Conservation (phyloP, 2,113 vertebrate species). For the Plestiodon gilberti region DNA sequence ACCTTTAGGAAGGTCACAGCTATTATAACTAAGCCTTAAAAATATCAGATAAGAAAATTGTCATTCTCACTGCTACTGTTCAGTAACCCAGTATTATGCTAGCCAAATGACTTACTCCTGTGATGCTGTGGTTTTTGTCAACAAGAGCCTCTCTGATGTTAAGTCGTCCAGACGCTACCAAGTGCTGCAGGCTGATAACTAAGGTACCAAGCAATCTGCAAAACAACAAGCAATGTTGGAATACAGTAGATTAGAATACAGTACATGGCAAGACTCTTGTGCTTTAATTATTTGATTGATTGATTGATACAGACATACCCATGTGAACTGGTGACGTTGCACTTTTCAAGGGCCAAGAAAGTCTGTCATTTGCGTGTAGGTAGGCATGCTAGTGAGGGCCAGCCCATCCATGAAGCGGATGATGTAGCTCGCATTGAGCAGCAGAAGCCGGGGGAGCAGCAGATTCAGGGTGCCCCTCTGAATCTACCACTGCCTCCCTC, state of each 20-base stretch:
- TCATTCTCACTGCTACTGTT: neutral
- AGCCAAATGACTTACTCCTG: conserved; percentile 75
- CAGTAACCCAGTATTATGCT: neutral
- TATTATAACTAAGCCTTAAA: neutral
- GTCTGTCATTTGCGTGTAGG: neutral
- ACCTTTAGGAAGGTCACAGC: neutral
- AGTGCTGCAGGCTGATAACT: conserved; percentile 88
- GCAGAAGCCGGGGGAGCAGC: neutral
- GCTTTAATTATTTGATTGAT: too few relatives aligned
- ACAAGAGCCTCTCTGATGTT: conserved; percentile 84
- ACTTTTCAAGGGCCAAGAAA: conserved; percentile 1
- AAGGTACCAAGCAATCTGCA: conserved; percentile 86
- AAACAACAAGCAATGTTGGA: conserved; percentile 14
- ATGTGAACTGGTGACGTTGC: neutral
- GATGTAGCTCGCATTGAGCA: neutral
- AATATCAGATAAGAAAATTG: neutral
- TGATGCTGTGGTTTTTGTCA: conserved; percentile 82
- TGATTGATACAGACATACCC: neutral
- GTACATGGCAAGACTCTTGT: neutral
- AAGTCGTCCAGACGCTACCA: conserved; percentile 82
- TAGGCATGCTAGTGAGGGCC: neutral
- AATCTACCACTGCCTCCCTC: too few relatives aligned
- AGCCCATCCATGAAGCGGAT: neutral
- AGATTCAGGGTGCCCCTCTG: too few relatives aligned
- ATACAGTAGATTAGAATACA: neutral